Evolutionary conservation across 2,113 vertebrate species (phyloP).

Genomic region (Psammodynastes pulverulentus): DNA sequence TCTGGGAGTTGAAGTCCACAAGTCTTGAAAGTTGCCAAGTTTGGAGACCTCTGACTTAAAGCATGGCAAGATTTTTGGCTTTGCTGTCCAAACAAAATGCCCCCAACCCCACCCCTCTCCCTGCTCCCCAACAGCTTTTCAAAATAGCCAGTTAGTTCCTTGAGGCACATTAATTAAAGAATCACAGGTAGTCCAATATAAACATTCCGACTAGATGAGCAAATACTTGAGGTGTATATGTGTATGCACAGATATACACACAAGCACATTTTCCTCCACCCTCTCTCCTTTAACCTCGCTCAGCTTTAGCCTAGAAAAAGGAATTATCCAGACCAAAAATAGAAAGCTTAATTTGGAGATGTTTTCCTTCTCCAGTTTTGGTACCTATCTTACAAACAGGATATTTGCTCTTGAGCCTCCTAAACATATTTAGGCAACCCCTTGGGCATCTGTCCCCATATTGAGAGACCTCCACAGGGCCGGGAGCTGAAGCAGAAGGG

Average conservation of each 20-base stretch:
- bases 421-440: neutral
- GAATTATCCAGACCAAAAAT: constrained; percentile 64
- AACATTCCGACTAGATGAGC: constrained; percentile 44
- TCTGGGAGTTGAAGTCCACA: too few species aligned
- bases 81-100: neutral
- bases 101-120: neutral
- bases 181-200: constrained; percentile 36
- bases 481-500: neutral
- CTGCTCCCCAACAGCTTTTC: neutral
- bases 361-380: constrained; percentile 15
- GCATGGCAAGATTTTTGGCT: neutral
- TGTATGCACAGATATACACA: too few species aligned
- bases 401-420: neutral
- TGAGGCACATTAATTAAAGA: constrained; percentile 30
- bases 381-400: neutral
- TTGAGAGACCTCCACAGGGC: neutral
- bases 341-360: constrained; percentile 58
- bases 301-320: constrained; percentile 57
- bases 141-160: constrained; percentile 5
- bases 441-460: neutral
- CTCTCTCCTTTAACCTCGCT: neutral
- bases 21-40: too few species aligned
- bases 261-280: neutral
- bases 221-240: neutral
- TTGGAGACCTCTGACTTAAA: too few species aligned